These are phyloP conservation scores for Hipposideros larvatus DNA, from an alignment of 2,797 vertebrate genomes.

Conservation along the genomic window DNA sequence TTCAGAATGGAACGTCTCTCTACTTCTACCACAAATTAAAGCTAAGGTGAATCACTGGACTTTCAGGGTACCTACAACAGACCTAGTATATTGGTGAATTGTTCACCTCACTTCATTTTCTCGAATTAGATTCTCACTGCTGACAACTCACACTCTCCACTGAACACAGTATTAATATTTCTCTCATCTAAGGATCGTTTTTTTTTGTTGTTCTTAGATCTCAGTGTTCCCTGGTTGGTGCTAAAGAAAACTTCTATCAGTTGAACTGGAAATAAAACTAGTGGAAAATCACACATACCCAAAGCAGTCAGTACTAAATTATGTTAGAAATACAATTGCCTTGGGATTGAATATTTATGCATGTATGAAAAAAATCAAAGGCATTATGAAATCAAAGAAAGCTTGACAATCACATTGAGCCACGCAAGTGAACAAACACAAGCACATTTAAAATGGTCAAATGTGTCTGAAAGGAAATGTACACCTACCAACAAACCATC, in stretches of 20 bases:
- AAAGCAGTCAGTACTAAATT: neutral
- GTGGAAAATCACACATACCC: neutral
- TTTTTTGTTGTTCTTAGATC: neutral
- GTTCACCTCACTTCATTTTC: neutral
- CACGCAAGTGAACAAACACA: neutral
- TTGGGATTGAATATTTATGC: neutral
- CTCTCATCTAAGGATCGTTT: neutral
- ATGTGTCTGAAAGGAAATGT: neutral
- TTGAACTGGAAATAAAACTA: conserved; percentile 28
- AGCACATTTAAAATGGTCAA: neutral
- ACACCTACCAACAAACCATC: conserved; percentile 99
- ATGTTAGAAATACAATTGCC: neutral
- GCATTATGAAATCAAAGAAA: neutral
- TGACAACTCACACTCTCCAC: neutral
- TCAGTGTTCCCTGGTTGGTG: neutral
- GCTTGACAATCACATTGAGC: neutral
- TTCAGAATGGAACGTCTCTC: neutral
- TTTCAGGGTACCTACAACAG: neutral
- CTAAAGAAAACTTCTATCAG: neutral
- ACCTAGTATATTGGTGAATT: neutral
- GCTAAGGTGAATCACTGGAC: neutral
- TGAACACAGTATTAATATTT: neutral
- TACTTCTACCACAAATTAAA: neutral
- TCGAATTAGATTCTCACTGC: neutral
- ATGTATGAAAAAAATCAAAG: neutral